Evolutionary conservation across 2,797 vertebrate genomes (phyloP).

Genomic region (Pterois miles): DNA sequence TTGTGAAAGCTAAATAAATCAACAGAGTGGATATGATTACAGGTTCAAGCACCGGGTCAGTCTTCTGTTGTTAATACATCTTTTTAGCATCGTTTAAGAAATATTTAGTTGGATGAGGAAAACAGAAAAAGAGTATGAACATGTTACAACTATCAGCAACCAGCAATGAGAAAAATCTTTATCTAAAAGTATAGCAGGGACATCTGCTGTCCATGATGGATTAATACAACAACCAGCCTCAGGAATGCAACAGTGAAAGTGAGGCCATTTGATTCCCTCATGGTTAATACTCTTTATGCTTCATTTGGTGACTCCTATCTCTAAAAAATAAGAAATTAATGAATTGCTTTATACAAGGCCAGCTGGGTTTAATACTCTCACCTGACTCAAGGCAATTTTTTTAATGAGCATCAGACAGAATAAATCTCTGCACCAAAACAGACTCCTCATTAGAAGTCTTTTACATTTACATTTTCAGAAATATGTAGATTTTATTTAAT

Average conservation of each 20-base stretch:
- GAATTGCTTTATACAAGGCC: not conserved
- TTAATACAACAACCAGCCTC: slow-evolving; percentile 46
- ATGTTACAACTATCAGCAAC: not conserved
- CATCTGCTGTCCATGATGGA: slow-evolving; percentile 62
- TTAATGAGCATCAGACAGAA: not conserved
- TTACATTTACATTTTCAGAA: not conserved
- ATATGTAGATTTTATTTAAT: not conserved
- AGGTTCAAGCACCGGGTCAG: not conserved
- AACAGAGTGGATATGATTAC: not conserved
- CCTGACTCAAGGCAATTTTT: not conserved
- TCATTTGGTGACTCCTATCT: not conserved
- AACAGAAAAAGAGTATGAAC: not conserved
- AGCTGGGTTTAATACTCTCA: not conserved
- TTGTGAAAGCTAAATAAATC: slow-evolving; percentile 19
- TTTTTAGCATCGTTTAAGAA: not conserved
- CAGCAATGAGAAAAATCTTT: not conserved
- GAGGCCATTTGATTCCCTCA: not conserved
- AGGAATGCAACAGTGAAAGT: not conserved
- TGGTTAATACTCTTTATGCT: not conserved
- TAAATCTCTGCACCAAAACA: not conserved
- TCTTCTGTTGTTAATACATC: not conserved
- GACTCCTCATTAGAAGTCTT: not conserved
- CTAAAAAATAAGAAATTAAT: not conserved
- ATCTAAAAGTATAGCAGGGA: slow-evolving; percentile 38
- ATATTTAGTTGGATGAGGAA: not conserved